Evolutionary conservation across 2,888 invertebrate genomes (phyloP).

Genomic region (Conomelus anceps): DNA sequence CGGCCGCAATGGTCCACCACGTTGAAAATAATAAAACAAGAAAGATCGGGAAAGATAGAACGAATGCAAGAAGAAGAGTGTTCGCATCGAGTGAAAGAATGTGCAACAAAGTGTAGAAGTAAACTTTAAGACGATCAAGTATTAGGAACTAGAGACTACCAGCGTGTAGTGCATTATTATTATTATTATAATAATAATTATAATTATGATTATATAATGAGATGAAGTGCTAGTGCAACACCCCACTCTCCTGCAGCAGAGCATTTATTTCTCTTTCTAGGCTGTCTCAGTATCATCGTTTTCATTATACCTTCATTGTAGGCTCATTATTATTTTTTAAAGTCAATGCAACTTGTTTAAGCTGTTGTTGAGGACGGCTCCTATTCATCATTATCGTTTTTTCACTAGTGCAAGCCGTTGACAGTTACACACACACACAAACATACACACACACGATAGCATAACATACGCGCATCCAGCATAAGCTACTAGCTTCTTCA

Average conservation of each 20-base stretch:
- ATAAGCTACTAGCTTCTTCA: background rate
- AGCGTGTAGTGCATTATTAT: background rate
- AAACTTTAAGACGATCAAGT: background rate
- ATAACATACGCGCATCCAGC: background rate
- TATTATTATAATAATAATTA: conserved; percentile 21
- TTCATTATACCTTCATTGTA: background rate
- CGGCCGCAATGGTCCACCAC: background rate
- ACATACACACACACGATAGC: background rate
- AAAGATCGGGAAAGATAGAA: background rate
- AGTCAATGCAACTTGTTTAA: background rate
- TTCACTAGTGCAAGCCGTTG: background rate
- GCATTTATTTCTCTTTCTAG: conserved; percentile 26
- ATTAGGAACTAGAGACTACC: background rate
- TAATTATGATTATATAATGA: conserved; percentile 22
- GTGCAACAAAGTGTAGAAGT: background rate
- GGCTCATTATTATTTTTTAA: background rate
- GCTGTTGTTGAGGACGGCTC: background rate
- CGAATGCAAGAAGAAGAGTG: background rate
- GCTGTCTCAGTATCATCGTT: conserved; percentile 11
- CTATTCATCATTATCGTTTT: background rate
- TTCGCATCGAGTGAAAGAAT: background rate
- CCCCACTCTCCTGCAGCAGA: conserved; percentile 25
- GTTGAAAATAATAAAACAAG: too few relatives aligned
- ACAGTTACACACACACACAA: background rate
- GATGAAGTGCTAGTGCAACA: conserved; percentile 32